Evolutionary conservation across 2,113 vertebrate species (phyloP), one percentile per base, ranked within the genome.

Genomic region (Calidris pygmaea): DNA sequence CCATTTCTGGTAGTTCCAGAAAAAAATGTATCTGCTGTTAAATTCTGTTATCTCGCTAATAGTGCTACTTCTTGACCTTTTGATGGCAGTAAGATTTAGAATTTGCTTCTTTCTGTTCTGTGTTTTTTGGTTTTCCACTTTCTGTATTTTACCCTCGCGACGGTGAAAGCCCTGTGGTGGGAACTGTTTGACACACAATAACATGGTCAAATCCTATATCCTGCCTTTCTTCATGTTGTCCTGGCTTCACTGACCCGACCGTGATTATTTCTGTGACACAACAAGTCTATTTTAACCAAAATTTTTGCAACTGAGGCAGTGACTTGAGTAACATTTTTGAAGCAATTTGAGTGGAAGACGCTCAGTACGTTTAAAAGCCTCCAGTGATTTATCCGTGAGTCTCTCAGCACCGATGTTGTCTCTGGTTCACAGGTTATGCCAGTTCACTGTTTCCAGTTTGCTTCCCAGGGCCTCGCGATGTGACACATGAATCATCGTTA

Each of bases 131-230:
- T 29, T 89, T 85, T 41, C 19, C 5, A 5, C n/a, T 56, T 30
- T 14, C 39, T 45, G 0, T 65, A 0, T 80, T 83, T 90, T 52
- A 11, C 71, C 26, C 39, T 34, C 0, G 0, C 5, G 24, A 20
- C 19, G 27, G 34, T 34, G 41, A 26, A 66, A 62, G 45, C 41
- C 32, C 50, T 8, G 16, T 12, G 23, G 15, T 77, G 59, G 67
- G 39, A 43, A 10, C 47, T 35, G 37, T 59, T 17, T 47, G 39
- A 67, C 1, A 1, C 35, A 18, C 30, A 17, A 1, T 43, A 17
- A 20, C 7, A 1, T 19, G 29, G n/a, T 82, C 58, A 53, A 34
- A 47, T 48, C n/a, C 32, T 19, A 2, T 41, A 4, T 63, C 39
- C 72, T 53, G 23, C 48, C 23, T 70, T 17, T 47, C 35, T 32